These are phyloP conservation scores for Sparidentex hasta DNA, from an alignment of 2,797 vertebrate genomes.

Conservation along the genomic window DNA sequence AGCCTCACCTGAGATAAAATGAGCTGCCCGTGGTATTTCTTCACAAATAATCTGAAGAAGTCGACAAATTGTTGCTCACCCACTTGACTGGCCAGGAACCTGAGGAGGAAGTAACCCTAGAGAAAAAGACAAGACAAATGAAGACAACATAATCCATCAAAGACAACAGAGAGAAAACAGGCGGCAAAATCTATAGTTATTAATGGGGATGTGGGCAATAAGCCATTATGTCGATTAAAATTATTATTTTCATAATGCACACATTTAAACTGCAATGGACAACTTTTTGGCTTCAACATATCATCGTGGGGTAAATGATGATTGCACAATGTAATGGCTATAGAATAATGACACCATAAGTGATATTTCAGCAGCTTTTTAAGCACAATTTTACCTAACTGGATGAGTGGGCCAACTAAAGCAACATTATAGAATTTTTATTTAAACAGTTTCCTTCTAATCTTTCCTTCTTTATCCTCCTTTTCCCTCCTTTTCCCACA, in stretches of 20 bases:
- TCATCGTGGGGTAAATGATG: too few relatives aligned
- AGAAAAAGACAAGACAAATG: slow-evolving; percentile 48
- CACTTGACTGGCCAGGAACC: slow-evolving; percentile 87
- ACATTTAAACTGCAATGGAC: too few relatives aligned
- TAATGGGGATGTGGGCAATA: too few relatives aligned
- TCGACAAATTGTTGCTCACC: slow-evolving; percentile 88
- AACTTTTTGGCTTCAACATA: too few relatives aligned
- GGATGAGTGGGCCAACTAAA: background rate
- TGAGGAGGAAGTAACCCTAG: slow-evolving; percentile 96
- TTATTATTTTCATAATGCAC: too few relatives aligned
- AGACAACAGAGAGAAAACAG: slow-evolving; percentile 7
- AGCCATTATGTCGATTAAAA: too few relatives aligned
- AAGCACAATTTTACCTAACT: background rate
- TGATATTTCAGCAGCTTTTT: too few relatives aligned
- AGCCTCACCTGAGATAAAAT: slow-evolving; percentile 93
- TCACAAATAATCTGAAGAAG: slow-evolving; percentile 92
- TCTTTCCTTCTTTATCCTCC: slow-evolving; percentile 5
- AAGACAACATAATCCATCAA: slow-evolving; percentile 42
- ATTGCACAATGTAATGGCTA: too few relatives aligned
- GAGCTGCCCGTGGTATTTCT: slow-evolving; percentile 92
- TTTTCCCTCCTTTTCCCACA: slow-evolving; percentile 3
- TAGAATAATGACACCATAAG: too few relatives aligned
- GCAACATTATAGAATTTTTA: slow-evolving; percentile 4
- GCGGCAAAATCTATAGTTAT: background rate
- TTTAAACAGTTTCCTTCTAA: background rate